phyloP scores from a whole-genome alignment of 2,888 invertebrate genomes.

The Elegia similella region DNA sequence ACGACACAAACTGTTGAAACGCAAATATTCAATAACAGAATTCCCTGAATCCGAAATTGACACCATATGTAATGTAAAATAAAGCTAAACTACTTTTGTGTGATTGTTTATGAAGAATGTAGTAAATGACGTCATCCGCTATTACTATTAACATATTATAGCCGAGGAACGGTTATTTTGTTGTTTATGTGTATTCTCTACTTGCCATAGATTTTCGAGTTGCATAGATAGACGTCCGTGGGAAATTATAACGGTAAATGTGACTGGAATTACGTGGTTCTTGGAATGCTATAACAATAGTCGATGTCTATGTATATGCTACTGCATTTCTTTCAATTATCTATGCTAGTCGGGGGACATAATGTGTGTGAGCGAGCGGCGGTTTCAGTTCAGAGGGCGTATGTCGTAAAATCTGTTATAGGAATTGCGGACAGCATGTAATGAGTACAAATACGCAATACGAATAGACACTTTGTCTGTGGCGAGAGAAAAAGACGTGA shows the following conservation, averaged over 20 bases:
- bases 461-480: too few relatives aligned
- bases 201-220: slow-evolving; percentile 19
- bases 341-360: too few relatives aligned
- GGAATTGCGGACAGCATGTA: too few relatives aligned
- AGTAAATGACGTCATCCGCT: slow-evolving; percentile 47
- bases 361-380: too few relatives aligned
- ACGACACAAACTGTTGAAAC: background rate
- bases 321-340: too few relatives aligned
- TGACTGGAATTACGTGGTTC: background rate
- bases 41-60: slow-evolving; percentile 26
- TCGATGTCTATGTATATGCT: background rate
- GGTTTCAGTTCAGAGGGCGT: too few relatives aligned
- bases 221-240: background rate
- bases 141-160: slow-evolving; percentile 42
- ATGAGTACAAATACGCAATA: too few relatives aligned
- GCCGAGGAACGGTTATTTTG: slow-evolving; percentile 45
- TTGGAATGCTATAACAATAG: background rate
- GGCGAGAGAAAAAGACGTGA: too few relatives aligned
- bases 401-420: too few relatives aligned
- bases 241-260: background rate
- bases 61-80: slow-evolving; percentile 23
- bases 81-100: background rate
- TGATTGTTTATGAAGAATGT: slow-evolving; percentile 36
- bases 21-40: slow-evolving; percentile 14
- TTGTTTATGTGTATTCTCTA: slow-evolving; percentile 36